Conservation (phyloP, 37 sponge, comb jelly and placozoan genomes). For the Aphrocallistes beatrix region DNA sequence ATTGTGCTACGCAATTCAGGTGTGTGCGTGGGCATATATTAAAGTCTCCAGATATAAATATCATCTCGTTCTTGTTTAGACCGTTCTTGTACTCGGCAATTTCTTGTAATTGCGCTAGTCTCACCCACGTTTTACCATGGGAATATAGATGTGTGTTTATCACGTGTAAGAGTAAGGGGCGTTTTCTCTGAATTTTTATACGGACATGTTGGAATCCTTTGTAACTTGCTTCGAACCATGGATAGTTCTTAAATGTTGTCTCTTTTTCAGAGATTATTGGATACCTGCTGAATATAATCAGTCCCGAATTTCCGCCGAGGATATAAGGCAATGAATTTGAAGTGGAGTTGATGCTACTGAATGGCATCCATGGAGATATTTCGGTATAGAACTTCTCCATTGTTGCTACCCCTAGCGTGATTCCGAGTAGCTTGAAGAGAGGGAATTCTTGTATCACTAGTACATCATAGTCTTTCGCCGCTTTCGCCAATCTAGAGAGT, state of each 20-base stretch:
- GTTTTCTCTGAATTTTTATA: neutral
- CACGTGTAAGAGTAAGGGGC: neutral
- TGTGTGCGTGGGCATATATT: neutral
- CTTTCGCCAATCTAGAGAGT: neutral
- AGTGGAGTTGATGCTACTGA: neutral
- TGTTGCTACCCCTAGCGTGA: neutral
- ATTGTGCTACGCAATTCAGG: neutral
- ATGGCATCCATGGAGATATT: neutral
- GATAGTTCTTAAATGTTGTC: neutral
- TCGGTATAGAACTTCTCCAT: neutral
- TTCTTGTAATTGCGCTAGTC: neutral
- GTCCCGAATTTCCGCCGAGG: neutral
- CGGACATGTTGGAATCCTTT: neutral
- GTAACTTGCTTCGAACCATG: neutral
- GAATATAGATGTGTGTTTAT: neutral
- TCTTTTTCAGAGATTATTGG: neutral
- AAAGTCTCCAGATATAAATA: neutral
- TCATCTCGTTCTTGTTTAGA: neutral
- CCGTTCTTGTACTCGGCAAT: neutral
- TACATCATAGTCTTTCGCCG: neutral
- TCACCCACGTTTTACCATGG: neutral
- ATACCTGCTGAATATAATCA: conserved; percentile 12
- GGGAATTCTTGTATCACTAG: neutral
- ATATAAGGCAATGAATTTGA: neutral
- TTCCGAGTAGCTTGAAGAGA: neutral